These are phyloP conservation scores for Hippoglossus hippoglossus DNA, from an alignment of 2,797 vertebrate species.

Conservation along the genomic window DNA sequence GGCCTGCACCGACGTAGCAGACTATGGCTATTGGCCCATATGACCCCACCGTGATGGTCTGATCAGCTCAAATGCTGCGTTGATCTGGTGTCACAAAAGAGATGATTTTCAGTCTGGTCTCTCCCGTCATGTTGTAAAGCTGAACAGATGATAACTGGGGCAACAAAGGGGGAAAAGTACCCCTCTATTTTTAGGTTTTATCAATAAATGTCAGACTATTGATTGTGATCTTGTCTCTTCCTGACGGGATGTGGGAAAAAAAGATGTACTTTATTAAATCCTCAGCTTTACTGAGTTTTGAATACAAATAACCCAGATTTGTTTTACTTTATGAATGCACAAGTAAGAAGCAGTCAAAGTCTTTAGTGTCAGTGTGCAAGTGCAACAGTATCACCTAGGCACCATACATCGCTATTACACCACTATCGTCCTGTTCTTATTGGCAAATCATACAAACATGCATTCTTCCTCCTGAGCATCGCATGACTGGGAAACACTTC, in stretches of 20 bases:
- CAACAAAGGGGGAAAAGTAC: constrained; percentile 26
- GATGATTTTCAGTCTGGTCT: background rate
- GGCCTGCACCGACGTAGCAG: too few relatives aligned
- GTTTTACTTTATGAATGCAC: background rate
- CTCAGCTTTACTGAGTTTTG: background rate
- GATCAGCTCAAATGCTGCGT: background rate
- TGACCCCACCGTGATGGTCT: background rate
- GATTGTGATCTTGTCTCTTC: constrained; percentile 11
- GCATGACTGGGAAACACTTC: too few relatives aligned
- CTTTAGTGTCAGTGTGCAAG: constrained; percentile 6
- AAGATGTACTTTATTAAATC: background rate
- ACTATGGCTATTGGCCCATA: background rate
- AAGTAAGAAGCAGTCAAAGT: background rate
- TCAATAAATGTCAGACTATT: constrained; percentile 29
- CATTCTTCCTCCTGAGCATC: too few relatives aligned
- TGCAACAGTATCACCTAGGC: constrained; percentile 62
- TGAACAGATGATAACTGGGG: constrained; percentile 30
- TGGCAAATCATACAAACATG: background rate
- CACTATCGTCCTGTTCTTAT: background rate
- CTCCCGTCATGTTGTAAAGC: constrained; percentile 18
- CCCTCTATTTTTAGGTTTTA: constrained; percentile 34
- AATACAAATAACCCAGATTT: background rate
- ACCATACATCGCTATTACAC: constrained; percentile 36
- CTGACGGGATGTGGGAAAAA: background rate
- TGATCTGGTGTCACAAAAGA: constrained; percentile 7